phyloP scores from a whole-genome alignment of 30 jellyfish, hydroid and myxozoan genomes.

The Hydractinia symbiolongicarpus region DNA sequence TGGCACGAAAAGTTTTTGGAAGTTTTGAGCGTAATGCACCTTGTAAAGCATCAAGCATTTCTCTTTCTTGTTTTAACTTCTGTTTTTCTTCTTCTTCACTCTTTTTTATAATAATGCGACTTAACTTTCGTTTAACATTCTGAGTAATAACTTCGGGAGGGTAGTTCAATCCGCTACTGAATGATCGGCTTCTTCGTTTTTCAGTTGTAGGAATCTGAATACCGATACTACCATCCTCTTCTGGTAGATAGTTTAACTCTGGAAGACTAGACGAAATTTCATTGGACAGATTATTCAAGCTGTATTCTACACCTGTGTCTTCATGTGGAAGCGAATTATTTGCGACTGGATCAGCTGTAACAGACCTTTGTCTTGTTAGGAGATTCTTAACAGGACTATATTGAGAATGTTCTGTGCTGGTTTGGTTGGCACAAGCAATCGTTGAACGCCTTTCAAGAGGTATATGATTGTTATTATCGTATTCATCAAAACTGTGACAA shows the following conservation, averaged over 20 bases:
- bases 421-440: not conserved
- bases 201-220: not conserved
- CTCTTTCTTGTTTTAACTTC: not conserved
- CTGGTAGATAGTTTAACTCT: not conserved
- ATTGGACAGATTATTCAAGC: not conserved
- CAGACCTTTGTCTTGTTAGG: not conserved
- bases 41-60: not conserved
- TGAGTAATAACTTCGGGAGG: constrained; percentile 6
- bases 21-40: not conserved
- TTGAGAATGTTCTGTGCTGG: not conserved
- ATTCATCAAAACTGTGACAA: not conserved
- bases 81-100: not conserved
- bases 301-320: not conserved
- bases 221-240: not conserved
- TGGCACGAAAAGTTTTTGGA: constrained; percentile 2
- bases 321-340: not conserved
- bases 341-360: not conserved
- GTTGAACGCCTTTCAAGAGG: not conserved
- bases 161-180: not conserved
- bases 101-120: not conserved
- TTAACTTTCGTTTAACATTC: not conserved
- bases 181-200: constrained; percentile 4
- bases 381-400: not conserved
- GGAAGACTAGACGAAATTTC: not conserved
- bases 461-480: not conserved